phyloP scores from a whole-genome alignment of 35 echinoderm and acorn worm species.

The Ophiothrix spiculata region DNA sequence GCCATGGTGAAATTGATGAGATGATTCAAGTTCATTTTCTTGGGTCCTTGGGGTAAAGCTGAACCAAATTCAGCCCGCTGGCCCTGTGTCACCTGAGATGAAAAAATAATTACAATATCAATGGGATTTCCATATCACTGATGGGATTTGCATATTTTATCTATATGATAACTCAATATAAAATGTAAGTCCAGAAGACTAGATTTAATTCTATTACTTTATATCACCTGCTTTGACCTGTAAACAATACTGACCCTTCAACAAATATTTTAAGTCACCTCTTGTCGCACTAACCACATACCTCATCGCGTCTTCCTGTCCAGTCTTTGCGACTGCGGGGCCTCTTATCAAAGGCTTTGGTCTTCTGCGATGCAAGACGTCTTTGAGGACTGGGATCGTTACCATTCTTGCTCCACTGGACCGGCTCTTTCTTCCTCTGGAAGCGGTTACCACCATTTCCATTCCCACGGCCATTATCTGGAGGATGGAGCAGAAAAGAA shows the following conservation, averaged over 20 bases:
- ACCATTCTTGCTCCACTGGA: conserved; percentile 21
- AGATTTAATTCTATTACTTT: no score
- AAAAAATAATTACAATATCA: background rate
- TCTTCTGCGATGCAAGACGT: conserved; percentile 57
- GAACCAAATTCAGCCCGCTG: conserved; percentile 99
- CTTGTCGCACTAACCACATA: background rate
- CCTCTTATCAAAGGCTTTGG: conserved; percentile 86
- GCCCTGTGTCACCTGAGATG: conserved; percentile 75
- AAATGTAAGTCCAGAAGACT: no score
- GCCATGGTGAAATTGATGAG: conserved; percentile 92
- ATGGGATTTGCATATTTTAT: background rate
- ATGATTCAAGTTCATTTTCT: conserved; percentile 98
- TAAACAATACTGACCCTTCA: background rate
- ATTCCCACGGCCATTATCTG: conserved; percentile 83
- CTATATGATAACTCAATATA: background rate
- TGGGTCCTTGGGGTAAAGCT: conserved; percentile 77
- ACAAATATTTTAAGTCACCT: background rate
- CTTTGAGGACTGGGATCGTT: conserved; percentile 26
- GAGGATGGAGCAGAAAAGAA: no score
- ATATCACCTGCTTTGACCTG: background rate
- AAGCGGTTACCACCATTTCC: conserved; percentile 59
- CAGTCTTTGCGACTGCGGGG: conserved; percentile 64
- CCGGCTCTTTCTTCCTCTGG: conserved; percentile 45
- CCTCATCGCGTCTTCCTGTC: conserved; percentile 99
- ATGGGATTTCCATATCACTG: background rate